Evolutionary conservation across 2,113 vertebrate genomes (phyloP), one percentile per base, ranked within the genome.

Genomic region (Gracilinanus agilis): DNA sequence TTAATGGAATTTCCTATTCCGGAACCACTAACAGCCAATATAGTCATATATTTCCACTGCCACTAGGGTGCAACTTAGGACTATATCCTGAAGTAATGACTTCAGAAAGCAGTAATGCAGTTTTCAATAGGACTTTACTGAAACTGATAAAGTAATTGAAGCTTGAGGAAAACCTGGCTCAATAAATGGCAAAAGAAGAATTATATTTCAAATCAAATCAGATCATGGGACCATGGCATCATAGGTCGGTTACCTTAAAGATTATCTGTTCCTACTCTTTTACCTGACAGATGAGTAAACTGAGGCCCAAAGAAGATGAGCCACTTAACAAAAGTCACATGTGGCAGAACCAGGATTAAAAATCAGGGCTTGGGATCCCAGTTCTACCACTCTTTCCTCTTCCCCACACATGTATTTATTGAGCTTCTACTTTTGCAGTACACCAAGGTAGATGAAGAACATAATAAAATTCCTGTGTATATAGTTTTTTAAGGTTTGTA

Each of bases 1-100:
- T 67, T 40, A 44, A 44, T 1, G 93, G 89, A 44, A n/a, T n/a
- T 61, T 95, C 24, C 19, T 56, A 29, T 93, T 67, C 89, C 54
- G n/a, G 27, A n/a, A 91, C 49, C 49, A 91, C 40, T 44, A 90
- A n/a, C 3, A 40, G 49, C 53, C 55, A 90, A 44, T 8, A 8
- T 13, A 93, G 0, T 12, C 12, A 83, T 88, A n/a, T 40, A 89
- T 90, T 7, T 89, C 44, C 53, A 55, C 58, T 55, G 44, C 49
- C 91, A 83, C 55, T 90, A 83, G 67, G 67, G n/a, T 83, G 67
- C 67, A 83, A 83, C 67, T 83, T 83, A 49, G 21, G n/a, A 83
- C 27, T n/a, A 9, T 53, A 53, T 44, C 49, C 58, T 34, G 83
- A 61, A 92, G 53, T n/a, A 95, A 3, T n/a, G 67, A 44, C 58